A percentile compares a stretch with the other conserved stretches of the same genome.
phyloP scores from a whole-genome alignment of 2,113 vertebrate genomes.

The Capra hircus region DNA sequence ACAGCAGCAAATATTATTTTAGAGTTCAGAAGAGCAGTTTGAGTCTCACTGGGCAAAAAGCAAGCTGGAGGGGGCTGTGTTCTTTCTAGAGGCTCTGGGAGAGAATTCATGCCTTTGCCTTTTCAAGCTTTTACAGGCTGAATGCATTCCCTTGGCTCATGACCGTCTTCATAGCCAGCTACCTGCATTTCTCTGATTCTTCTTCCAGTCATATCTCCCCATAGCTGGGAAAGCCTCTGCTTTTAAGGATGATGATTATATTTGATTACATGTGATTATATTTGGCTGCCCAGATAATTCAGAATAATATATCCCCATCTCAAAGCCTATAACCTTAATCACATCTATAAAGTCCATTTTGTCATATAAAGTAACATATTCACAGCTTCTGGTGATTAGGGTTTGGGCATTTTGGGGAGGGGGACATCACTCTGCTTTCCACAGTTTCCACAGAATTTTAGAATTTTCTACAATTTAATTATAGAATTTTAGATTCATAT shows the following conservation, averaged over 20 bases:
- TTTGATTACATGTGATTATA: background rate
- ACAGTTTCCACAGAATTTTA: background rate
- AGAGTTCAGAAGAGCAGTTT: background rate
- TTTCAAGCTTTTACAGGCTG: background rate
- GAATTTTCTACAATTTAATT: background rate
- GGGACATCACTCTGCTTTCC: background rate
- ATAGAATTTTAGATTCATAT: background rate
- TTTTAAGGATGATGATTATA: background rate
- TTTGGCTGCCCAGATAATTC: background rate
- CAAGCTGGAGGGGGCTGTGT: background rate
- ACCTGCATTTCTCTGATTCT: background rate
- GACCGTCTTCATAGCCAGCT: background rate
- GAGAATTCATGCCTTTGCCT: background rate
- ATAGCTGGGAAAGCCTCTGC: background rate
- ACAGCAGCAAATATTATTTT: slow-evolving; percentile 3
- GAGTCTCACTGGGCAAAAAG: background rate
- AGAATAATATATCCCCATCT: background rate
- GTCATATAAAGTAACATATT: background rate
- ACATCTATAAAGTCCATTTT: background rate
- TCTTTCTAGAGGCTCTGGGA: background rate
- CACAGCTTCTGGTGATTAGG: background rate
- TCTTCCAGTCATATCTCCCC: background rate
- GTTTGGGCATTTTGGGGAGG: background rate
- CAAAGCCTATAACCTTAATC: background rate
- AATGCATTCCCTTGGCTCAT: background rate